These are phyloP conservation scores for Cebus imitator DNA, from an alignment of 2,113 vertebrate genomes.

Conservation along the genomic window DNA sequence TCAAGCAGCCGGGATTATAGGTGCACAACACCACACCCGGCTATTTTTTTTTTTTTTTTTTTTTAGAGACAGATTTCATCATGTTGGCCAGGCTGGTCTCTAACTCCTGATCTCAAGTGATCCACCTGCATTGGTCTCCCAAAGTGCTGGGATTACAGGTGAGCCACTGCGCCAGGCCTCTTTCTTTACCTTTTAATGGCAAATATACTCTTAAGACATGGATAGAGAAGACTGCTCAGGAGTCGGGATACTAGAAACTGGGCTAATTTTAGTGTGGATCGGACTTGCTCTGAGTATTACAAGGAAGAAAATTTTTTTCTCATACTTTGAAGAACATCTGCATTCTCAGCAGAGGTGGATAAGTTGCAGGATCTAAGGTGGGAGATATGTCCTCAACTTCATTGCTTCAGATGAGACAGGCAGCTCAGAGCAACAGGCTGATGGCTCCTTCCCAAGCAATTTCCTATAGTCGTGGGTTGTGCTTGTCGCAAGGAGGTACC, in stretches of 20 bases:
- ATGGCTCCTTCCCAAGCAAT: not conserved
- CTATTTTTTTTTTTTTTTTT: no score
- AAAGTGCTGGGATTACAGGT: no score
- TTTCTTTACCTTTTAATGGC: not conserved
- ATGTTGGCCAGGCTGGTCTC: no score
- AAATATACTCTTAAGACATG: not conserved
- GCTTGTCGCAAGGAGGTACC: no score
- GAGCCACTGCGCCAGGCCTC: no score
- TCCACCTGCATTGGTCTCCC: no score
- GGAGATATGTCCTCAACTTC: not conserved
- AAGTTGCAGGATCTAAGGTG: not conserved
- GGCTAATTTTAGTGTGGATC: not conserved
- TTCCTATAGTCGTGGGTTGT: not conserved
- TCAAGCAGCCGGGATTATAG: no score
- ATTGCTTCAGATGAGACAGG: not conserved
- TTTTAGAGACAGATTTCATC: no score
- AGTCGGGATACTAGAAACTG: not conserved
- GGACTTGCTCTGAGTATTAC: not conserved
- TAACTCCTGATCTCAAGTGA: no score
- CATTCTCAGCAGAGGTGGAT: not conserved
- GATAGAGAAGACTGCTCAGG: not conserved
- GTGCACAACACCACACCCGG: no score
- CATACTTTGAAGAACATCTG: not conserved
- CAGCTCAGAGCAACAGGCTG: accelerated
- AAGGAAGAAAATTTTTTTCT: not conserved